phyloP scores from a whole-genome alignment of 2,888 invertebrate species.

The Eristalinus aeneus region DNA sequence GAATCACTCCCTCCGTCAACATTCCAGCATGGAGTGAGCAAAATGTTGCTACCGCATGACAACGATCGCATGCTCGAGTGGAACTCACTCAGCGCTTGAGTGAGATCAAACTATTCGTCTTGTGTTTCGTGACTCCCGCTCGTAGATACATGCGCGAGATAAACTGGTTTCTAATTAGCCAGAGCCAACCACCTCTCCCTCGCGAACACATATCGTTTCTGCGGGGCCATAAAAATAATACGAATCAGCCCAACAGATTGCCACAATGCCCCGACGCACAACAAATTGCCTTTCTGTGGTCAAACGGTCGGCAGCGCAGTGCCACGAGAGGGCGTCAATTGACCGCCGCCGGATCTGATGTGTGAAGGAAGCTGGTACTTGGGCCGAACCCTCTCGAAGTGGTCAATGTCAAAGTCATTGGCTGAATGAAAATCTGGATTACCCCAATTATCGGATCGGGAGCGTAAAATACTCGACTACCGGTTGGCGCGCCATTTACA shows the following conservation, averaged over 20 bases:
- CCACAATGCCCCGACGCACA: constrained; percentile 46
- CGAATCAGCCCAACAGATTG: constrained; percentile 9
- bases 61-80: not conserved
- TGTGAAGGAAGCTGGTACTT: constrained; percentile 8
- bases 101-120: not conserved
- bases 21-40: not conserved
- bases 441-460: constrained; percentile 27
- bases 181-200: constrained; percentile 17
- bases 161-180: constrained; percentile 65
- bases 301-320: not conserved
- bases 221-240: not conserved
- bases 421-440: constrained; percentile 31
- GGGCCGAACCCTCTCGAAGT: constrained; percentile 41
- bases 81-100: not conserved
- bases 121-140: not conserved
- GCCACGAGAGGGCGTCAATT: constrained; percentile 49
- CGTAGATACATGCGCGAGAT: constrained; percentile 19
- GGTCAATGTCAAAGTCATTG: constrained; percentile 71
- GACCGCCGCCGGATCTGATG: constrained; percentile 13
- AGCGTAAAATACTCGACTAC: not conserved
- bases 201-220: constrained; percentile 15
- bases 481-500: constrained; percentile 49
- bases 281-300: constrained; percentile 42
- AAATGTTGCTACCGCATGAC: not conserved
- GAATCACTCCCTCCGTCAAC: not conserved